Evolutionary conservation across 2,888 invertebrate species (phyloP), one percentile per base, ranked within the genome.

Genomic region (Campaea margaritaria): DNA sequence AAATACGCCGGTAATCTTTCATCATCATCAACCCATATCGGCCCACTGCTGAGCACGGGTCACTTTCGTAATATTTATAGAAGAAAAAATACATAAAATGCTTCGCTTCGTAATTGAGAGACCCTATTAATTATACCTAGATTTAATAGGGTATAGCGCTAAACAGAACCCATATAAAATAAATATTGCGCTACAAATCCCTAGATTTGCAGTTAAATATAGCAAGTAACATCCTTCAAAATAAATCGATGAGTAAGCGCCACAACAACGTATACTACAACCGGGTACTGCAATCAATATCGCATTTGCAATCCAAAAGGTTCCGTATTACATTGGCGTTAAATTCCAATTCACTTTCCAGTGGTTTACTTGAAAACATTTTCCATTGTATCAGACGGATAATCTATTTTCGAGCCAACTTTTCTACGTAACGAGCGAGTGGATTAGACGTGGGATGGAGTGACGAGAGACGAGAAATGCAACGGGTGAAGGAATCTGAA

Each of bases 371-470:
- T 13, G 51, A 47, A 58, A 59, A 41, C 46, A 52, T 58, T 65
- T 59, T 62, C 57, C 57, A 59, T 55, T 50, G 59, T 53, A 50
- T 41, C 49, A 51, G 57, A 56, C 44, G 34, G 62, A 65, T 74
- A 73, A 74, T 79, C 79, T 80, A 81, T 78, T 81, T 79, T 67
- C 64, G 73, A 65, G 69, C 66, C 64, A 71, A 73, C 67, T 76
- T 76, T 72, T 66, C 72, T 65, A 52, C 70, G 65, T 67, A 69
- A 71, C 54, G 54, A 62, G 58, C 57, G 52, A 57, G 53, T 34
- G 45, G 38, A 16, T 16, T 28, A 49, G 8, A 42, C 43, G 49
- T 41, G 34, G 34, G 13, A 14, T 9, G 14, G 14, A 34, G 39
- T 46, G 16, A 46, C 7, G 38, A 34, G 41, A 41, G 41, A 46